These are phyloP conservation scores for Tenualosa ilisha DNA, from an alignment of 2,797 vertebrate species.

Conservation along the genomic window DNA sequence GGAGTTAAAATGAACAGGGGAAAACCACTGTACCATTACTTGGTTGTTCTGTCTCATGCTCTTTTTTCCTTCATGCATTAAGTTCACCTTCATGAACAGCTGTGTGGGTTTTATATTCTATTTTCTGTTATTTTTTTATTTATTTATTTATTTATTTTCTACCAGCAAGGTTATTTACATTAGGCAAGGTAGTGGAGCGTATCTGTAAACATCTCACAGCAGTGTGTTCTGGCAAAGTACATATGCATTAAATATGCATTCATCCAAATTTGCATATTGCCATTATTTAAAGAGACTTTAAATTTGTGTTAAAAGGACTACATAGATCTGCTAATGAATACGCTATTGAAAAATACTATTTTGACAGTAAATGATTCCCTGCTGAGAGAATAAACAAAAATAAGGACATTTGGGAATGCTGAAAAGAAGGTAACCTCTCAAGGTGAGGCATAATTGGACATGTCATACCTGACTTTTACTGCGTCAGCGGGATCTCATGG, in stretches of 20 bases:
- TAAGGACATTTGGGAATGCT: background rate
- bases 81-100: slow-evolving; percentile 13
- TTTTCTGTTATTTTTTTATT: background rate
- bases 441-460: background rate
- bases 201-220: background rate
- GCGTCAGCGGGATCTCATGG: background rate
- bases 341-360: background rate
- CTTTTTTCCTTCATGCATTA: background rate
- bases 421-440: background rate
- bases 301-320: background rate
- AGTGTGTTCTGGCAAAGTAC: background rate
- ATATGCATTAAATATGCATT: background rate
- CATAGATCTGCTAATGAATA: background rate
- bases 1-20: background rate
- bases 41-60: background rate
- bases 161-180: slow-evolving; percentile 13
- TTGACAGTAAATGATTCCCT: background rate
- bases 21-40: background rate
- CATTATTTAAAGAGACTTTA: background rate
- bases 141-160: too few relatives aligned
- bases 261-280: background rate
- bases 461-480: background rate
- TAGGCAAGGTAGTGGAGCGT: background rate
- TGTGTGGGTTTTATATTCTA: background rate
- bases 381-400: background rate